Conservation (phyloP, 2,888 invertebrate genomes). For the Cylloceria caligata region DNA sequence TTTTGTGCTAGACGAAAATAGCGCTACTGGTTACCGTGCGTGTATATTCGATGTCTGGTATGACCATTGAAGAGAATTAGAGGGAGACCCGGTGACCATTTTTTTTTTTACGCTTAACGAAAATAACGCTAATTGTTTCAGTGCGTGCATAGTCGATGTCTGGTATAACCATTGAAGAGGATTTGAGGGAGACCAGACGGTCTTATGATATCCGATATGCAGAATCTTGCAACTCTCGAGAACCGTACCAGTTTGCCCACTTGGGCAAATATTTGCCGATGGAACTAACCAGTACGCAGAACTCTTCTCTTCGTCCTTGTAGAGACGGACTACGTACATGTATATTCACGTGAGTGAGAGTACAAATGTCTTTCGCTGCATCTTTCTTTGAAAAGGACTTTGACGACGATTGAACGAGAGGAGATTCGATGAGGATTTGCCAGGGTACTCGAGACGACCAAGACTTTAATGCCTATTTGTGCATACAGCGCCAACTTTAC, state of each 20-base stretch:
- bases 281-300: slow-evolving; percentile 24
- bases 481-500: slow-evolving; percentile 13
- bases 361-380: slow-evolving; percentile 13
- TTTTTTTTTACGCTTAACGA: not conserved
- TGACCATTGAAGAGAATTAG: slow-evolving; percentile 1
- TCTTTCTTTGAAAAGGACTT: slow-evolving; percentile 47
- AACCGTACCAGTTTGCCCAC: slow-evolving; percentile 26
- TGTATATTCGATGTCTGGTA: not conserved
- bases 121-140: not conserved
- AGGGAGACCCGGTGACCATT: not conserved
- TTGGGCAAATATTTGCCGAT: slow-evolving; percentile 51
- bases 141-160: not conserved
- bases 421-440: slow-evolving; percentile 40
- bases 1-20: not conserved
- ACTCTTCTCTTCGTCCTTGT: not conserved
- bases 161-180: slow-evolving; percentile 6
- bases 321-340: not conserved
- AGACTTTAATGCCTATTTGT: slow-evolving; percentile 39
- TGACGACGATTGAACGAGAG: slow-evolving; percentile 43
- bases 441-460: slow-evolving; percentile 48
- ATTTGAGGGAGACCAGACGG: slow-evolving; percentile 16
- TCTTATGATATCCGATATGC: slow-evolving; percentile 25
- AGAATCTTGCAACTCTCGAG: slow-evolving; percentile 6
- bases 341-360: not conserved
- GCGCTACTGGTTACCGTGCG: not conserved